Evolutionary conservation across 2,888 invertebrate genomes (phyloP).

Genomic region (Pyralis farinalis): DNA sequence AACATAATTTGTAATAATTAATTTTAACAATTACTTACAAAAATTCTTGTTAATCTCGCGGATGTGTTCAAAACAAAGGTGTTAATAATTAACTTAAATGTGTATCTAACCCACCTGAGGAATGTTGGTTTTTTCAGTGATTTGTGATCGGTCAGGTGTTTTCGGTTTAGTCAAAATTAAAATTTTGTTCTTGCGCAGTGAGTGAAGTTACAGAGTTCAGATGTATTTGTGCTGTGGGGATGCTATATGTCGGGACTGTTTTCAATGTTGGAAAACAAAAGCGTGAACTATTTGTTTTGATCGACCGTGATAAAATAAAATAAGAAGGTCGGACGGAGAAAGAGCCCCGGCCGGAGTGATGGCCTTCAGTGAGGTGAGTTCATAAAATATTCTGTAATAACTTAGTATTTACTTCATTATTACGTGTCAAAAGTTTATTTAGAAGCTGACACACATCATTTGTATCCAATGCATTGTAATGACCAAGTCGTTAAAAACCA

Average conservation of each 20-base stretch:
- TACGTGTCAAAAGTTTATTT: slow-evolving; percentile 1
- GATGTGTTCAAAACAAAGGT: slow-evolving; percentile 36
- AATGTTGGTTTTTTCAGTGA: slow-evolving; percentile 83
- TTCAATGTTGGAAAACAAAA: slow-evolving; percentile 79
- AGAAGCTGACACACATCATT: background rate
- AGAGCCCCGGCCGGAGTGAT: slow-evolving; percentile 83
- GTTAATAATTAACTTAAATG: slow-evolving; percentile 36
- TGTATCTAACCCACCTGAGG: slow-evolving; percentile 83
- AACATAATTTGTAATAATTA: slow-evolving; percentile 59
- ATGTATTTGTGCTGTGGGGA: slow-evolving; percentile 77
- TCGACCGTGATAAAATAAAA: slow-evolving; percentile 67
- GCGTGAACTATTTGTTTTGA: slow-evolving; percentile 80
- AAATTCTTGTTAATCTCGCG: slow-evolving; percentile 42
- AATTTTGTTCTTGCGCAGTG: slow-evolving; percentile 80
- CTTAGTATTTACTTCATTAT: slow-evolving; percentile 16
- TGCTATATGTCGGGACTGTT: slow-evolving; percentile 77
- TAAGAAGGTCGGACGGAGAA: slow-evolving; percentile 77
- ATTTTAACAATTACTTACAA: slow-evolving; percentile 39
- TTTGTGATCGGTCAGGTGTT: slow-evolving; percentile 83
- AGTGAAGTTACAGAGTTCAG: slow-evolving; percentile 73
- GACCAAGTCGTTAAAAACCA: background rate
- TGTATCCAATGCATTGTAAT: background rate
- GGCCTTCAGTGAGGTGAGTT: slow-evolving; percentile 90
- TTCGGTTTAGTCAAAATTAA: slow-evolving; percentile 73
- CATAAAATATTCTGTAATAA: slow-evolving; percentile 15